A percentile compares a stretch with the other conserved stretches of the same genome.
Evolutionary conservation across 2,888 invertebrate species (phyloP).

Genomic region (Margaritifera margaritifera): DNA sequence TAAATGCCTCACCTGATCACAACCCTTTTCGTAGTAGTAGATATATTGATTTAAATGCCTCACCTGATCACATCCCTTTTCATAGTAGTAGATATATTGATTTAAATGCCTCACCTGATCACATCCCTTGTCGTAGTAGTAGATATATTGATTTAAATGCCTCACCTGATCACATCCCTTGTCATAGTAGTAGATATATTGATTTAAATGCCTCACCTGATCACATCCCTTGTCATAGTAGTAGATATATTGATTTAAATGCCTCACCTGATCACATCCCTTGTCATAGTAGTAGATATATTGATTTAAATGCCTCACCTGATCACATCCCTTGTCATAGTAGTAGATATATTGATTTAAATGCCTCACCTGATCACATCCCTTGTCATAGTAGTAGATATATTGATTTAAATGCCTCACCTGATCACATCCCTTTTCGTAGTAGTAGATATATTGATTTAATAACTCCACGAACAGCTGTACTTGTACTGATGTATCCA

Average conservation of each 20-base stretch:
- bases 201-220: constrained; percentile 88
- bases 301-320: no score
- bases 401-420: constrained; percentile 69
- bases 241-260: constrained; percentile 93
- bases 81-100: constrained; percentile 93
- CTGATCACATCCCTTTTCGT: constrained; percentile 87
- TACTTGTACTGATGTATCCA: constrained; percentile 97
- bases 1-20: constrained; percentile 84
- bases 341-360: neutral
- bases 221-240: constrained; percentile 92
- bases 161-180: constrained; percentile 87
- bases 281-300: constrained; percentile 95
- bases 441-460: constrained; percentile 93
- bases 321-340: no score
- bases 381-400: neutral
- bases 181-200: constrained; percentile 94
- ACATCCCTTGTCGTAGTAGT: constrained; percentile 92
- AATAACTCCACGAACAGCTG: constrained; percentile 95
- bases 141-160: constrained; percentile 94
- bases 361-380: neutral
- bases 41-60: constrained; percentile 95
- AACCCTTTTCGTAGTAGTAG: constrained; percentile 92
- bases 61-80: constrained; percentile 87
- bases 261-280: constrained; percentile 84
- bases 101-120: constrained; percentile 88